Percentiles rank a stretch among this genome's conserved stretches.
Evolutionary conservation across 2,888 invertebrate species (phyloP).

Genomic region (Limnephilus auricula): DNA sequence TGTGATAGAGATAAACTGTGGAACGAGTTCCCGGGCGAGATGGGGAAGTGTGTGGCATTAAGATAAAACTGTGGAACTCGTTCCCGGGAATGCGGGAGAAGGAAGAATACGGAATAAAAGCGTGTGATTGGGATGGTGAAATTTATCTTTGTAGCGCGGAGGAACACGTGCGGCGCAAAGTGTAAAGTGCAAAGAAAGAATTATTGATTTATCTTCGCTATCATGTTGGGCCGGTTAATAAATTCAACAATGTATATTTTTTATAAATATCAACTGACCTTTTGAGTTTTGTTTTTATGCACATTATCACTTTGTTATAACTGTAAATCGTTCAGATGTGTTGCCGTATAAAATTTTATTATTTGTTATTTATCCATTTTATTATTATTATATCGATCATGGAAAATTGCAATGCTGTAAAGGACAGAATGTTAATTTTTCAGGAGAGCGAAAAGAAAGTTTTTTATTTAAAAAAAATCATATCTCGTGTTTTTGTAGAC

Average conservation of each 20-base stretch:
- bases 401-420: no score
- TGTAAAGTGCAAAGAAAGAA: not conserved
- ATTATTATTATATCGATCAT: no score
- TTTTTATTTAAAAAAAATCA: no score
- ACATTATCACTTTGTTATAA: not conserved
- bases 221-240: not conserved
- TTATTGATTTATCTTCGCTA: conserved; percentile 11
- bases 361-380: not conserved
- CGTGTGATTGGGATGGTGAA: not conserved
- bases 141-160: not conserved
- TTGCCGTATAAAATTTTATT: not conserved
- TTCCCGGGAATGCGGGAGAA: not conserved
- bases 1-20: conserved; percentile 42
- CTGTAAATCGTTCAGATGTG: not conserved
- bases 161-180: not conserved
- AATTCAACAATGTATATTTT: not conserved
- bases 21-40: conserved; percentile 4
- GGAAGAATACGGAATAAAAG: not conserved
- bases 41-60: conserved; percentile 39
- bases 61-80: conserved; percentile 13
- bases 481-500: no score
- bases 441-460: no score
- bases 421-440: no score
- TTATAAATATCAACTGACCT: not conserved
- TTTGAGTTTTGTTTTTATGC: not conserved